Evolutionary conservation across 2,113 vertebrate species (phyloP).

Genomic region (Sphaerodactylus townsendi): DNA sequence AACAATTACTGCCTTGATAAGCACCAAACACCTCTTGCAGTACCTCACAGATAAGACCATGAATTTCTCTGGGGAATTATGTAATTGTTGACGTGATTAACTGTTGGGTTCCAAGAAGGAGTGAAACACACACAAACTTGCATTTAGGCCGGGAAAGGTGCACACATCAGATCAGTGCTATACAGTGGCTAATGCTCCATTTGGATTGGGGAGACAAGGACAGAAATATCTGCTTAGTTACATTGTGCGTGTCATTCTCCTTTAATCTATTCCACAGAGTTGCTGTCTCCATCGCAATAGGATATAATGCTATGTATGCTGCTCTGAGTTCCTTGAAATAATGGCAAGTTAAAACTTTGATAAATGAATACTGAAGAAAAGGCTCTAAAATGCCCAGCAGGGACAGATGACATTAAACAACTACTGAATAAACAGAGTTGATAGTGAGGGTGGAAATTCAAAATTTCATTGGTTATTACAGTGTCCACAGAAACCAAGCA

Average conservation of each 20-base stretch:
- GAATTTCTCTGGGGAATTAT: neutral
- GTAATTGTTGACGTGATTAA: neutral
- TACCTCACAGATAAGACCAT: neutral
- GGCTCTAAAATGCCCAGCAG: neutral
- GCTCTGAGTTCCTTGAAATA: neutral
- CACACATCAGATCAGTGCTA: neutral
- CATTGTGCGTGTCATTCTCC: neutral
- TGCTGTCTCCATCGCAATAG: neutral
- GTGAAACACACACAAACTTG: neutral
- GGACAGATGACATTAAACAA: neutral
- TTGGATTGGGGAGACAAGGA: neutral
- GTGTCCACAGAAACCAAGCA: neutral
- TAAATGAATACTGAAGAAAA: neutral
- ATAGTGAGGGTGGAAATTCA: neutral
- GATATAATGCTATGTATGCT: neutral
- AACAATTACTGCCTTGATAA: neutral
- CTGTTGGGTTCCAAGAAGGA: neutral
- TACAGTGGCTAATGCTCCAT: neutral
- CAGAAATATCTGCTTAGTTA: neutral
- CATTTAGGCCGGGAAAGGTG: neutral
- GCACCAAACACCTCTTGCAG: neutral
- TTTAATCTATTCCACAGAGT: neutral
- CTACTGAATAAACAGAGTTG: neutral
- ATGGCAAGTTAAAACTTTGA: neutral
- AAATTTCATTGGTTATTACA: neutral